Percentiles rank a stretch among this genome's conserved stretches.
These are phyloP conservation scores for Diceros bicornis DNA, from an alignment of 2,797 vertebrate genomes.

Conservation along the genomic window DNA sequence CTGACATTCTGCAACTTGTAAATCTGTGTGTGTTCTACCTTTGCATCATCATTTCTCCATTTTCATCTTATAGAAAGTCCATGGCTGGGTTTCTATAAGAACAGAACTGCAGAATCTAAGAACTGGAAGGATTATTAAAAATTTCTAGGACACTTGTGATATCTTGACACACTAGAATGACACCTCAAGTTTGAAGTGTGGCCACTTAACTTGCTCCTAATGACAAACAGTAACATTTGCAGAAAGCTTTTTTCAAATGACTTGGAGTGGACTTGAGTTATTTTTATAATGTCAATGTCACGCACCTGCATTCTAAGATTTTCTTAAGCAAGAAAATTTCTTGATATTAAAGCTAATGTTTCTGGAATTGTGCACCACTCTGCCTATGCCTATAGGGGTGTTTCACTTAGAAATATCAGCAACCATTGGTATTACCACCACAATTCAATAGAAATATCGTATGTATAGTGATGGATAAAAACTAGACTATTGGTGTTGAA, in stretches of 20 bases:
- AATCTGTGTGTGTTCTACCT: background rate
- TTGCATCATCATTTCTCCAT: constrained; percentile 25
- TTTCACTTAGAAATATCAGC: background rate
- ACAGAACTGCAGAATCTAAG: constrained; percentile 14
- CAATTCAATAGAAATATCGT: background rate
- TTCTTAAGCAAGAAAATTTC: constrained; percentile 21
- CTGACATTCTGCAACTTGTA: background rate
- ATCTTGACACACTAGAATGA: background rate
- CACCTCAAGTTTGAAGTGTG: constrained; percentile 39
- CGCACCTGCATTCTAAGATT: background rate
- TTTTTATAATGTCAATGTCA: constrained; percentile 20
- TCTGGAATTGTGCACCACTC: background rate
- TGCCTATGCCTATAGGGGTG: fast-evolving
- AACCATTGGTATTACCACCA: background rate
- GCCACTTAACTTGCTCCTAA: constrained; percentile 31
- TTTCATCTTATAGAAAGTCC: background rate
- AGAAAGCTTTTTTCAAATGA: constrained; percentile 33
- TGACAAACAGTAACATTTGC: constrained; percentile 42
- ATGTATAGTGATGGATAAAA: no score
- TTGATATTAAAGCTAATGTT: background rate
- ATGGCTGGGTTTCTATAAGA: background rate
- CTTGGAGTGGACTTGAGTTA: background rate
- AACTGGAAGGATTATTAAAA: background rate
- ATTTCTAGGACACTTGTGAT: background rate
- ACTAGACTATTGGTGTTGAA: no score